Base-by-base conservation (phyloP, 2,113 vertebrate genomes). In the Coturnix japonica region DNA sequence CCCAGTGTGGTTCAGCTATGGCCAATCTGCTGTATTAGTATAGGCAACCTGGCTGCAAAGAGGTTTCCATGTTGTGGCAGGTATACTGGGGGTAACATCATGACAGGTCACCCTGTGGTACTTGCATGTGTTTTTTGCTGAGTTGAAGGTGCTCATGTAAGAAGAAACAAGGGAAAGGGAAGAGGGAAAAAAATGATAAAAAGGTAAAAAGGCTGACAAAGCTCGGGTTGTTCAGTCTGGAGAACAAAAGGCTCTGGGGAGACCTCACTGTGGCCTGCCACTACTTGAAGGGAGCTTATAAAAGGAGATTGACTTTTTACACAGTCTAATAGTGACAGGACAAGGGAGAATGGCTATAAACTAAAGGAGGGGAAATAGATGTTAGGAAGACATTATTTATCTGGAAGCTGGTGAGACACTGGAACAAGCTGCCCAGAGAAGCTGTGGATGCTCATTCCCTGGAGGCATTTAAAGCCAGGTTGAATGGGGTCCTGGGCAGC, bases 51-150 rank as follows among this genome's bases (percentile, higher is more conserved):
- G 64, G 49, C 49, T 2, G 6, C 41, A 63, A 46, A 65, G n/a
- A 41, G 28, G 11, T 11, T 83, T 79, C 59, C 60, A n/a, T 51
- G 15, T 51, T 46, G 66, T 47, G 57, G 59, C 33, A 60, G 65
- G 21, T 14, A 74, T n/a, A 22, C 25, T 31, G 41, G 46, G 59
- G n/a, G 35, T 57, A 84, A 78, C 0, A 2, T 31, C 60, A 33
- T 0, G 0, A 60, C 47, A 80, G 30, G 41, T 35, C 53, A 43
- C 13, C 13, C 43, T 2, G 0, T 30, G 17, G 44, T 60, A 72
- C n/a, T 41, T 53, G 26, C 69, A 80, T 23, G 57, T 61, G 65
- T 53, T 46, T 19, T 94, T 85, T 87, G 41, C 43, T 82, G 49
- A 61, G 35, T 69, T 35, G 30, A 79, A 79, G 9, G 11, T 57